Percentiles rank a stretch among this genome's conserved stretches.
phyloP scores from a whole-genome alignment of 1,140 invertebrate species.

The Lordiphosa stackelbergi region DNA sequence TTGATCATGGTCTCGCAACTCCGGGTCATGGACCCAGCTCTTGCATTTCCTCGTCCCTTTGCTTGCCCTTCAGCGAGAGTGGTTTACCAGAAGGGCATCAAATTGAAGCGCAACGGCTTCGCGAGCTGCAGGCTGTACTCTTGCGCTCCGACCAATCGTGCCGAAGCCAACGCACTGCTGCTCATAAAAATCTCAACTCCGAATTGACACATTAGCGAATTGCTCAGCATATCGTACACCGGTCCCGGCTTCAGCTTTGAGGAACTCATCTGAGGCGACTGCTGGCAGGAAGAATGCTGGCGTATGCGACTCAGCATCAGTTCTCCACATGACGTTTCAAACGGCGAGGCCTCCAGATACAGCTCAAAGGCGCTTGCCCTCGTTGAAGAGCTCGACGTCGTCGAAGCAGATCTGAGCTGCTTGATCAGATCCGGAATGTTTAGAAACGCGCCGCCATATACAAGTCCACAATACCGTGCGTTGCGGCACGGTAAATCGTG shows the following conservation, averaged over 20 bases:
- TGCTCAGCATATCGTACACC: constrained; percentile 81
- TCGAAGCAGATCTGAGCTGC: constrained; percentile 86
- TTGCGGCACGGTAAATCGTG: constrained; percentile 80
- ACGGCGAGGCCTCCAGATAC: constrained; percentile 81
- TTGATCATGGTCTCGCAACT: constrained; percentile 81
- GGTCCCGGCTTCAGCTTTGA: constrained; percentile 82
- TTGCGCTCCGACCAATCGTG: constrained; percentile 81
- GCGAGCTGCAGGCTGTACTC: constrained; percentile 81
- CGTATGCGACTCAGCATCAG: constrained; percentile 85
- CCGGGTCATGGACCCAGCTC: constrained; percentile 82
- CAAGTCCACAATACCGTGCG: constrained; percentile 83
- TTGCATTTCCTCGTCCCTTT: constrained; percentile 82
- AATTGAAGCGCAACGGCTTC: constrained; percentile 84
- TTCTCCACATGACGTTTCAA: constrained; percentile 50
- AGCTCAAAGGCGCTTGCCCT: constrained; percentile 84
- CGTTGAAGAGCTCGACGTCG: constrained; percentile 82
- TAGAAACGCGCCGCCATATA: constrained; percentile 83
- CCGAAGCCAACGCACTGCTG: constrained; percentile 84
- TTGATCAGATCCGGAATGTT: constrained; percentile 84
- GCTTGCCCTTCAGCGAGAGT: constrained; percentile 79
- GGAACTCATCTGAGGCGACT: constrained; percentile 84
- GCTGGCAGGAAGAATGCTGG: constrained; percentile 84
- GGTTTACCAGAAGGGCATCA: constrained; percentile 85
- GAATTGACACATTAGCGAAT: constrained; percentile 83
- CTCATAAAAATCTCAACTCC: constrained; percentile 84